phyloP scores from a whole-genome alignment of 1,140 invertebrate species.

The Ectropis grisescens region DNA sequence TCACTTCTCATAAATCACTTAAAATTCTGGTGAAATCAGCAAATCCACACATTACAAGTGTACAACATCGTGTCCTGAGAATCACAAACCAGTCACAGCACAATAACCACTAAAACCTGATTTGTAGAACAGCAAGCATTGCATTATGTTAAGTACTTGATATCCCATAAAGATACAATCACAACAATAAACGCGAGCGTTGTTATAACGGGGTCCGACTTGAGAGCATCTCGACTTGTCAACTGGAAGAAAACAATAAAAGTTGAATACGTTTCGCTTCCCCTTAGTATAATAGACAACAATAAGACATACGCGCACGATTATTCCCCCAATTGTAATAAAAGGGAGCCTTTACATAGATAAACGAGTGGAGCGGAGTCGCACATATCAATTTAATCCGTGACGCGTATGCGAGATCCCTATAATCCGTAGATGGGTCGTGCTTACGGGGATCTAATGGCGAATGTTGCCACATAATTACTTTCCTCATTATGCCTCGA shows the following conservation, averaged over 20 bases:
- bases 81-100: no score
- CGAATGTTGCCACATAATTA: conserved; percentile 57
- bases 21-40: no score
- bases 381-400: conserved; percentile 62
- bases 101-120: no score
- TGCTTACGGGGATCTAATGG: conserved; percentile 32
- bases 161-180: no score
- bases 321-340: conserved; percentile 49
- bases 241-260: conserved; percentile 35
- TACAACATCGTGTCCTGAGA: no score
- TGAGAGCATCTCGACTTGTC: conserved; percentile 26
- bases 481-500: conserved; percentile 43
- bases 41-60: no score
- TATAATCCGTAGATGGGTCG: conserved; percentile 46
- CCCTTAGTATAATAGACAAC: conserved; percentile 25
- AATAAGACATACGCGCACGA: conserved; percentile 47
- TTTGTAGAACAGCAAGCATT: no score
- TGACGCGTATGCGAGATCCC: conserved; percentile 41
- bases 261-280: conserved; percentile 29
- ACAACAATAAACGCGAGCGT: not conserved
- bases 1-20: no score
- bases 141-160: no score
- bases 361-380: conserved; percentile 47
- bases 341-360: conserved; percentile 56
- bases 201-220: conserved; percentile 5